Conservation (phyloP, 2,888 invertebrate genomes). For the Euproctis similis region DNA sequence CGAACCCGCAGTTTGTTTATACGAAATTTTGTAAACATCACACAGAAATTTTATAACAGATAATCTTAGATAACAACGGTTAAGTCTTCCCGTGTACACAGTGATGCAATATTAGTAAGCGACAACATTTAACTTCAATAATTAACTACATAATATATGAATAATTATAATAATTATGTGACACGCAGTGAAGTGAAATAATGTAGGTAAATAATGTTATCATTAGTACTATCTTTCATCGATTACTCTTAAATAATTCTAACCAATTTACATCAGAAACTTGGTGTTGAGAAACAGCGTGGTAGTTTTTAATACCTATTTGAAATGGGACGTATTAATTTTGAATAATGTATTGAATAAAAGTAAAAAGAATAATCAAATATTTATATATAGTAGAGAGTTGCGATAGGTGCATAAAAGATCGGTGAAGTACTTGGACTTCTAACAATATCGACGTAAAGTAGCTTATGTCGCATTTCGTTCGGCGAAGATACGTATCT, state of each 20-base stretch:
- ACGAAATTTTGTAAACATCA: slow-evolving; percentile 29
- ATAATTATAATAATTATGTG: too few species aligned
- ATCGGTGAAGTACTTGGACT: too few species aligned
- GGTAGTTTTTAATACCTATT: slow-evolving; percentile 39
- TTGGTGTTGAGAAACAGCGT: slow-evolving; percentile 24
- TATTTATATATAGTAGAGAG: too few species aligned
- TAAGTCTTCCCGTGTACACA: slow-evolving; percentile 9
- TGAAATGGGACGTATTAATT: slow-evolving; percentile 34
- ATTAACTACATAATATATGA: too few species aligned
- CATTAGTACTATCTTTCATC: slow-evolving; percentile 35
- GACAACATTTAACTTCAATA: too few species aligned
- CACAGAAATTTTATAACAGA: slow-evolving; percentile 20
- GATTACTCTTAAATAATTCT: slow-evolving; percentile 40
- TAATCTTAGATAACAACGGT: slow-evolving; percentile 20
- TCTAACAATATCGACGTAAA: too few species aligned
- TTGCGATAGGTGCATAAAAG: too few species aligned
- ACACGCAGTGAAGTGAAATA: too few species aligned
- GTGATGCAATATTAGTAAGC: neutral
- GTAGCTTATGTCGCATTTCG: too few species aligned
- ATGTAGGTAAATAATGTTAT: slow-evolving; percentile 34
- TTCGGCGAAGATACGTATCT: too few species aligned
- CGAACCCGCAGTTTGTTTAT: slow-evolving; percentile 28
- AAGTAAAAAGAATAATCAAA: too few species aligned
- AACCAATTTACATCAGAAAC: slow-evolving; percentile 28
- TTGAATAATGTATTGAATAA: too few species aligned